Base-by-base conservation (phyloP, 2,888 invertebrate species). In the Strigamia crassipes region DNA sequence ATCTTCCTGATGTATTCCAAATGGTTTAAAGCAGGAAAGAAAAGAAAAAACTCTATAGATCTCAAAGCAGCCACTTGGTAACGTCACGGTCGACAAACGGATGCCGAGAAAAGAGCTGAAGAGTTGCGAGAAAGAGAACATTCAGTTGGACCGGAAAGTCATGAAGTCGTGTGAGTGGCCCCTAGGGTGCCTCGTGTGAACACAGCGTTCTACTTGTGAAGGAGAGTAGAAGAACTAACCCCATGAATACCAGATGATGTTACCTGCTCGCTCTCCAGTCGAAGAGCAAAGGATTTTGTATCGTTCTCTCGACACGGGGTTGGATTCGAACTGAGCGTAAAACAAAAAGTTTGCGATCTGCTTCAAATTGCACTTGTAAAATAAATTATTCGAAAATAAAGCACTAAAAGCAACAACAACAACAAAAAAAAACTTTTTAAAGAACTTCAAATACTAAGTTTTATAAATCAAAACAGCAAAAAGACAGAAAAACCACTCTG, bases 81-180 rank as follows among this genome's bases (percentile, higher is more conserved):
- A 18, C n/a, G 61, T 61, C 61, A 61, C 61, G 61, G 61, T 61
- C 61, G 61, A 61, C 61, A 61, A 61, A 61, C 61, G 61, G 61
- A 61, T 46, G 42, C 42, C 61, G n/a, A 61, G 61, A 61, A 61
- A 61, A 61, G 61, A 61, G 61, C 18, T 61, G 61, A 61, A 61
- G 61, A 61, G 61, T 21, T 61, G 61, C 61, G 61, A 61, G 51
- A 6, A n/a, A 51, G n/a, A 51, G 61, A 61, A 61, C 61, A 61
- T 61, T 61, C 61, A 61, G 61, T 61, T 61, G 61, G 61, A 61
- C 61, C 61, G 61, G 61, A 61, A 61, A 61, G 61, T 18, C 61
- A 61, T 61, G 61, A 61, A 61, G 61, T 61, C 61, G 18, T 61
- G 61, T 61, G 61, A 61, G 61, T 61, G 61, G 61, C 61, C 61